These are phyloP conservation scores for Cordilura impudica DNA, from an alignment of 2,888 invertebrate species.

Conservation along the genomic window DNA sequence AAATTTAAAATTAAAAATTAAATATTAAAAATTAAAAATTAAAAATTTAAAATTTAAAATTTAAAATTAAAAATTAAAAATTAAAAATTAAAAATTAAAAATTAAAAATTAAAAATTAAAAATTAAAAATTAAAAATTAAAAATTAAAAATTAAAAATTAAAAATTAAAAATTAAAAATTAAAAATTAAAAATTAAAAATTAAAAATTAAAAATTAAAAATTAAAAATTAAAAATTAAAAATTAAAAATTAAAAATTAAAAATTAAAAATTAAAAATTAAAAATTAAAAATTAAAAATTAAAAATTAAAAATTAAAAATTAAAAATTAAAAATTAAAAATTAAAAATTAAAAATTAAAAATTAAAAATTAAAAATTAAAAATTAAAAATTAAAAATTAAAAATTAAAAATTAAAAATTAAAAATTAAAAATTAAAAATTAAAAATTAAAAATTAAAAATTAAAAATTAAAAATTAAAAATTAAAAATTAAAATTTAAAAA, in stretches of 20 bases:
- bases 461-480: no score
- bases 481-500: background rate
- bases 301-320: background rate
- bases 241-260: background rate
- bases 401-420: background rate
- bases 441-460: background rate
- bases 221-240: background rate
- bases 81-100: background rate
- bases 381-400: background rate
- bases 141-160: background rate
- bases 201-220: background rate
- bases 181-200: background rate
- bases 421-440: background rate
- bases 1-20: background rate
- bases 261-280: background rate
- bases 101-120: background rate
- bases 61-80: background rate
- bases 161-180: background rate
- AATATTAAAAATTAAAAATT: background rate
- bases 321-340: background rate
- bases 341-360: background rate
- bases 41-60: background rate
- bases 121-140: background rate
- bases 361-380: background rate
- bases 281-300: background rate